Evolutionary conservation across 2,888 invertebrate species (phyloP).

Genomic region (Gymnoscelis rufifasciata): DNA sequence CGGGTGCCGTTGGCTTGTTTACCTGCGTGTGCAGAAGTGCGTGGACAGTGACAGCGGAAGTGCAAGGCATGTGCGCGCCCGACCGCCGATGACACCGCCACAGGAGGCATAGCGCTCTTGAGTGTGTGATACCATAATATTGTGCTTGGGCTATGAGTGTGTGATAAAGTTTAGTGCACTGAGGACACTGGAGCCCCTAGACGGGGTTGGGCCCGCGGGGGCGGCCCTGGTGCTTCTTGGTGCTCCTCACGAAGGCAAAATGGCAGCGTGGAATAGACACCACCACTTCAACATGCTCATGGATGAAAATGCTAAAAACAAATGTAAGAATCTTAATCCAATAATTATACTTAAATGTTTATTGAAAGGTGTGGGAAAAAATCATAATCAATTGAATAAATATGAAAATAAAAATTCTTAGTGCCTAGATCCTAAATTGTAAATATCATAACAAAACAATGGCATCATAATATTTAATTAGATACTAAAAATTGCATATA

Average conservation of each 20-base stretch:
- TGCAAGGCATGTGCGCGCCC: slow-evolving; percentile 73
- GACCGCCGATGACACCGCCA: slow-evolving; percentile 73
- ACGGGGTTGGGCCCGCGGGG: slow-evolving; percentile 80
- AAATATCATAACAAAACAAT: too few species aligned
- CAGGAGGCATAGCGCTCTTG: slow-evolving; percentile 61
- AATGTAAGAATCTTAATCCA: slow-evolving; percentile 74
- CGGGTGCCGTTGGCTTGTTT: slow-evolving; percentile 71
- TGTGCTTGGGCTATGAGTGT: slow-evolving; percentile 76
- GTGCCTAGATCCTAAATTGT: too few species aligned
- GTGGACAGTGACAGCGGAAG: slow-evolving; percentile 67
- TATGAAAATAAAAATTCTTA: too few species aligned
- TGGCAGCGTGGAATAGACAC: slow-evolving; percentile 87
- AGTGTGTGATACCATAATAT: slow-evolving; percentile 66
- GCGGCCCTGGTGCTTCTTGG: slow-evolving; percentile 80
- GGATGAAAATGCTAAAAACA: slow-evolving; percentile 84
- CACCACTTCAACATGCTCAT: slow-evolving; percentile 85
- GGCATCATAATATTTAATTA: too few species aligned
- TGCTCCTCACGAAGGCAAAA: slow-evolving; percentile 81
- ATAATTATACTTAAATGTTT: too few species aligned
- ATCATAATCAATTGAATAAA: too few species aligned
- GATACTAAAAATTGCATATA: too few species aligned
- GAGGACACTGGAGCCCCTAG: slow-evolving; percentile 82
- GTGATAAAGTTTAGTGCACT: slow-evolving; percentile 74
- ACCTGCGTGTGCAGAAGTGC: slow-evolving; percentile 75
- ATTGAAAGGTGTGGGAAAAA: too few species aligned